Conservation (phyloP, 2,113 vertebrate species). For the Nanorana parkeri region DNA sequence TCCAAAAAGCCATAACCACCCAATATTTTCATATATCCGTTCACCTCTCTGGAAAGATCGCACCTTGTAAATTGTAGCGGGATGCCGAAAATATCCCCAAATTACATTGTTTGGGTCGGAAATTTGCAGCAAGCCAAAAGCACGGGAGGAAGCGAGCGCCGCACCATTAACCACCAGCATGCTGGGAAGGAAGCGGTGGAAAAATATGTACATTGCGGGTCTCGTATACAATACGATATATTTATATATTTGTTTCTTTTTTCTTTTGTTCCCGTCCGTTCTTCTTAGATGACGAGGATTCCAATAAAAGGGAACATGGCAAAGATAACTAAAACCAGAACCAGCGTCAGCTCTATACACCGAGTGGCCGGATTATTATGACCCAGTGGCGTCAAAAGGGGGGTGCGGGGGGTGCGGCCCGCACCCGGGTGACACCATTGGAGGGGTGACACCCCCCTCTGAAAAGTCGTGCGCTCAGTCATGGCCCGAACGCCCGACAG, state of each 20-base stretch:
- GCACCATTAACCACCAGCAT: slow-evolving; percentile 25
- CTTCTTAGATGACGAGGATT: too few species aligned
- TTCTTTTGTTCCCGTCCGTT: too few species aligned
- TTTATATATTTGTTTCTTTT: not conserved
- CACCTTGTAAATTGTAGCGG: slow-evolving; percentile 72
- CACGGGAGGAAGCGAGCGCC: slow-evolving; percentile 53
- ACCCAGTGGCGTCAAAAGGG: too few species aligned
- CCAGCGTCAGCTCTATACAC: too few species aligned
- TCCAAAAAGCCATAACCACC: slow-evolving; percentile 60
- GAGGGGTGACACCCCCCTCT: too few species aligned
- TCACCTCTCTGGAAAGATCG: slow-evolving; percentile 69
- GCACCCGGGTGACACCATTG: too few species aligned
- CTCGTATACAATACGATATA: not conserved
- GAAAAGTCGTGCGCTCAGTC: too few species aligned
- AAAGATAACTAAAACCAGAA: too few species aligned
- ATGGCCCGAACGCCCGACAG: too few species aligned
- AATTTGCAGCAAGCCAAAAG: slow-evolving; percentile 69
- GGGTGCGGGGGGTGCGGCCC: too few species aligned
- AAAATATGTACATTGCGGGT: not conserved
- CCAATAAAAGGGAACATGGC: too few species aligned
- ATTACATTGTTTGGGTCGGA: slow-evolving; percentile 67
- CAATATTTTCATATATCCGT: slow-evolving; percentile 65
- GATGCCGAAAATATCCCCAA: slow-evolving; percentile 65
- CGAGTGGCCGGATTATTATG: too few species aligned
- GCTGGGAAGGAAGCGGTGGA: slow-evolving; percentile 18